Conservation (phyloP, 2,888 invertebrate species). For the Eilema sororculum region DNA sequence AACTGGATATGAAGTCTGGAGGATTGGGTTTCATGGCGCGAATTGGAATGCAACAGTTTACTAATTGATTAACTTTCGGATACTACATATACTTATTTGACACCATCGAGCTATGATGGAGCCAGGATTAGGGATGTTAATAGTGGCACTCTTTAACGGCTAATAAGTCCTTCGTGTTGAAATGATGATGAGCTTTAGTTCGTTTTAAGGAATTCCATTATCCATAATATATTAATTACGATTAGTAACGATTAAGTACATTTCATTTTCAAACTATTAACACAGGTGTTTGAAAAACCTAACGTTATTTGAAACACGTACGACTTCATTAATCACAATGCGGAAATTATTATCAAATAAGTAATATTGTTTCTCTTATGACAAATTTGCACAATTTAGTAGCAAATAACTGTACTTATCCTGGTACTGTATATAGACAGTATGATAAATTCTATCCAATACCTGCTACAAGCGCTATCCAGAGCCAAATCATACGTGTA, state of each 20-base stretch:
- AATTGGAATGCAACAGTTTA: neutral
- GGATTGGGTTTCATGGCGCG: neutral
- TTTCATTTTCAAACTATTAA: neutral
- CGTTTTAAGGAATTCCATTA: neutral
- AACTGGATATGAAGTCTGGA: neutral
- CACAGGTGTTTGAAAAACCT: neutral
- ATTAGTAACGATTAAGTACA: too few relatives aligned
- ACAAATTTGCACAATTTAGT: neutral
- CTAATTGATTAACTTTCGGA: neutral
- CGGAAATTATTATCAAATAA: neutral
- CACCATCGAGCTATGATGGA: neutral
- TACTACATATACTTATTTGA: too few relatives aligned
- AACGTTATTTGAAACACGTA: too few relatives aligned
- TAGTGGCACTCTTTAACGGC: neutral
- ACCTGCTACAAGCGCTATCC: neutral
- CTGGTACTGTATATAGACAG: neutral
- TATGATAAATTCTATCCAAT: neutral
- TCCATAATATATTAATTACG: too few relatives aligned
- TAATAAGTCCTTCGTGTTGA: too few relatives aligned
- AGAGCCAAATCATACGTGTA: too few relatives aligned
- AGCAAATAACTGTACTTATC: neutral
- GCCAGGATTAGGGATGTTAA: too few relatives aligned
- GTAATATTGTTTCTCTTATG: too few relatives aligned
- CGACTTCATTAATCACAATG: neutral
- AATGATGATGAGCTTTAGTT: too few relatives aligned